phyloP scores from a whole-genome alignment of 2,113 vertebrate genomes.

The Oncorhynchus tshawytscha region DNA sequence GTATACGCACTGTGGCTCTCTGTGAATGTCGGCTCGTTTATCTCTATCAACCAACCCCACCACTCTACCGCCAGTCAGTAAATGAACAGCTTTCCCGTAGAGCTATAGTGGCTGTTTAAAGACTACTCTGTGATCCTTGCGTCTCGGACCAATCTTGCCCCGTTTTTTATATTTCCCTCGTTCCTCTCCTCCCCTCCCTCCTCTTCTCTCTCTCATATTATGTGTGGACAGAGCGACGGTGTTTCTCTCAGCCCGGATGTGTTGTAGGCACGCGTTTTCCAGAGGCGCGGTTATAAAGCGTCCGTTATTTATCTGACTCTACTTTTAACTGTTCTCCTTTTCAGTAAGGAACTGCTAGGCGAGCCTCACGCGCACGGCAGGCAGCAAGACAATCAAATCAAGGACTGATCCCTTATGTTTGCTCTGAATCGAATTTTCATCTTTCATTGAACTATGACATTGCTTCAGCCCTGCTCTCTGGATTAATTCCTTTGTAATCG shows the following conservation, averaged over 20 bases:
- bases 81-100: constrained; percentile 37
- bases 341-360: constrained; percentile 52
- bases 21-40: constrained; percentile 42
- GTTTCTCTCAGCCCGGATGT: constrained; percentile 44
- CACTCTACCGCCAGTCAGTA: constrained; percentile 22
- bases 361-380: constrained; percentile 22
- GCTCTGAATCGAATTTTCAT: constrained; percentile 44
- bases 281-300: constrained; percentile 68
- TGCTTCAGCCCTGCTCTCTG: constrained; percentile 56
- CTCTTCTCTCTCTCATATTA: constrained; percentile 1
- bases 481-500: constrained; percentile 77
- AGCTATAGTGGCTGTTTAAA: constrained; percentile 22
- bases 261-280: constrained; percentile 50
- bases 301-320: constrained; percentile 38
- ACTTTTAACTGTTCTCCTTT: constrained; percentile 45
- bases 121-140: constrained; percentile 37
- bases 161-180: constrained; percentile 33
- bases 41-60: constrained; percentile 30
- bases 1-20: constrained; percentile 5
- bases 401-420: constrained; percentile 47
- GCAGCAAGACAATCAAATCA: constrained; percentile 40
- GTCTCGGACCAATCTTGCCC: constrained; percentile 44
- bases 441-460: constrained; percentile 63
- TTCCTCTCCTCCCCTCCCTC: not conserved
- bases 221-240: constrained; percentile 33